Percentiles rank a stretch among this genome's conserved stretches.
Conservation (phyloP, 2,888 invertebrate species). For the Drosophila ezoana region DNA sequence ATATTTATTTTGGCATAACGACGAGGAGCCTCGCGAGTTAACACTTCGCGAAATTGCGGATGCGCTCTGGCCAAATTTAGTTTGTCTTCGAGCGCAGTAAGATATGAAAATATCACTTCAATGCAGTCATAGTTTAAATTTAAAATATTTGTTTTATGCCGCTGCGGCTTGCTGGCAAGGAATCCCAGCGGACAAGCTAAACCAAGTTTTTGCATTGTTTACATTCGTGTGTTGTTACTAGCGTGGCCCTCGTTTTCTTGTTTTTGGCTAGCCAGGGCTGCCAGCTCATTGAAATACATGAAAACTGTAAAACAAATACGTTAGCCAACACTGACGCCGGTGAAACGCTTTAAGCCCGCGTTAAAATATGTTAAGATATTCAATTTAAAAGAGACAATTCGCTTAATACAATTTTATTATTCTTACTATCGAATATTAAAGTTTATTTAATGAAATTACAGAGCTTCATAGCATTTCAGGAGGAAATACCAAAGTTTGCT, state of each 20-base stretch:
- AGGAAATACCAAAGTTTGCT: slow-evolving; percentile 76
- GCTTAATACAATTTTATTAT: no score
- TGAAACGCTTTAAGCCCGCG: not conserved
- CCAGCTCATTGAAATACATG: not conserved
- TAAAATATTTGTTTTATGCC: slow-evolving; percentile 28
- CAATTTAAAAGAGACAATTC: no score
- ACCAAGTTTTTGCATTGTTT: slow-evolving; percentile 61
- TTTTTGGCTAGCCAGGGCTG: slow-evolving; percentile 20
- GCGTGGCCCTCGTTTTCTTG: slow-evolving; percentile 5
- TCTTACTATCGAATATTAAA: not conserved
- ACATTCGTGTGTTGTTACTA: slow-evolving; percentile 8
- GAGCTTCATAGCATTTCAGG: slow-evolving; percentile 78
- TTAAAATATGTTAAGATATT: no score
- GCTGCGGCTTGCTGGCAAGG: slow-evolving; percentile 37
- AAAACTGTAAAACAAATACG: no score
- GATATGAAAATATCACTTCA: slow-evolving; percentile 54
- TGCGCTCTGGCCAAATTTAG: slow-evolving; percentile 58
- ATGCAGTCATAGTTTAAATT: slow-evolving; percentile 68
- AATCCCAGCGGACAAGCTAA: slow-evolving; percentile 59
- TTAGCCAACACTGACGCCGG: slow-evolving; percentile 1
- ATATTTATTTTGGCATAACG: slow-evolving; percentile 51
- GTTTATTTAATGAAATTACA: slow-evolving; percentile 14
- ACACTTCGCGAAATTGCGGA: slow-evolving; percentile 39
- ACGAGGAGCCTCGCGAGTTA: slow-evolving; percentile 29
- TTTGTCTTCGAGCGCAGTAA: slow-evolving; percentile 52